A percentile compares a stretch with the other conserved stretches of the same genome.
Evolutionary conservation across 2,797 vertebrate genomes (phyloP).

Genomic region (Helostoma temminkii): DNA sequence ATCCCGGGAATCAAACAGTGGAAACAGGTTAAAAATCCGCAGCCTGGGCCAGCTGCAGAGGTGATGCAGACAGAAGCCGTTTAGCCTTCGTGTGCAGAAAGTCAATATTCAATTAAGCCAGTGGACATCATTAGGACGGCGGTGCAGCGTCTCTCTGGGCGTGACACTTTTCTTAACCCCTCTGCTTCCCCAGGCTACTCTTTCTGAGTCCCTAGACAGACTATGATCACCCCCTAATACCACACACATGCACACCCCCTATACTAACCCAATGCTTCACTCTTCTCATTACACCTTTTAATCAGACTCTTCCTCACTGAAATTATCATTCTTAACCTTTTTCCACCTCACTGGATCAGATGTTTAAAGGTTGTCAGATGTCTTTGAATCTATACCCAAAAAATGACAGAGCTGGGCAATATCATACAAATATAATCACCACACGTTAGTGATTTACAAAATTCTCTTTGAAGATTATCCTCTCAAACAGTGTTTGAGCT

Average conservation of each 20-base stretch:
- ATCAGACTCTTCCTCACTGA: conserved; percentile 25
- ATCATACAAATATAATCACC: too few relatives aligned
- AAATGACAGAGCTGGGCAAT: too few relatives aligned
- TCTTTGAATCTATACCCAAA: background rate
- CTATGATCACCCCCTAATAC: background rate
- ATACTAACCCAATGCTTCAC: conserved; percentile 8
- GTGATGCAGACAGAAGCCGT: conserved; percentile 70
- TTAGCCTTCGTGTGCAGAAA: conserved; percentile 73
- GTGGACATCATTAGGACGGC: conserved; percentile 77
- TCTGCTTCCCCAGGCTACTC: conserved; percentile 16
- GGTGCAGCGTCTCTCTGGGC: conserved; percentile 57
- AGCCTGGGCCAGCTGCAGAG: conserved; percentile 35
- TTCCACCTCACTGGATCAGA: conserved; percentile 19
- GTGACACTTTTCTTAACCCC: conserved; percentile 72
- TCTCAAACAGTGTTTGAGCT: too few relatives aligned
- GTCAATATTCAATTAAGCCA: conserved; percentile 85
- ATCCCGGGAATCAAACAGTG: conserved; percentile 42
- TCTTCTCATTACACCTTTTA: conserved; percentile 37
- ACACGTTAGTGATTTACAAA: too few relatives aligned
- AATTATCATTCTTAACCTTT: conserved; percentile 42
- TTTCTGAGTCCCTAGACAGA: conserved; percentile 31
- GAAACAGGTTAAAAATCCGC: conserved; percentile 59
- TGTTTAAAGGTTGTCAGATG: background rate
- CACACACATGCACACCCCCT: background rate
- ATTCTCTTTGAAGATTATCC: too few relatives aligned